phyloP scores from a whole-genome alignment of 2,888 invertebrate genomes.

The Leucania comma region DNA sequence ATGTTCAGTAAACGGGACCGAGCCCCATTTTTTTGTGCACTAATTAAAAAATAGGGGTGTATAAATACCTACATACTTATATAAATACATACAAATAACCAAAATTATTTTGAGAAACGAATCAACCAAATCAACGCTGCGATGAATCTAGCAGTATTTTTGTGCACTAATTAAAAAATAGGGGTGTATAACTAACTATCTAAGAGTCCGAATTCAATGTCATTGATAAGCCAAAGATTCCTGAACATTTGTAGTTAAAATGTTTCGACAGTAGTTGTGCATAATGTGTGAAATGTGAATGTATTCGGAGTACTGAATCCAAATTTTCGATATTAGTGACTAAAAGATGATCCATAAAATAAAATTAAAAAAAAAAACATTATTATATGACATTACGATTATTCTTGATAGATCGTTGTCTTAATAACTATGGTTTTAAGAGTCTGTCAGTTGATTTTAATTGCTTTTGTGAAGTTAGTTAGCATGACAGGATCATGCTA shows the following conservation, averaged over 20 bases:
- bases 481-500: neutral
- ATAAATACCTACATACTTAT: too few species aligned
- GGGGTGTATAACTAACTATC: conserved; percentile 1
- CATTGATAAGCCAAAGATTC: conserved; percentile 34
- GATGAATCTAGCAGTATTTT: too few species aligned
- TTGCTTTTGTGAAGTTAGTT: neutral
- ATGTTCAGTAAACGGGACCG: too few species aligned
- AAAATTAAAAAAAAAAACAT: neutral
- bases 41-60: too few species aligned
- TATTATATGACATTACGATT: neutral
- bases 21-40: too few species aligned
- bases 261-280: conserved; percentile 5
- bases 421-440: neutral
- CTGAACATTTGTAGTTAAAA: conserved; percentile 18
- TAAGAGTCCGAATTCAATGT: conserved; percentile 12
- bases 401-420: neutral
- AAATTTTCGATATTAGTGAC: neutral
- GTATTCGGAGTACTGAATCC: neutral
- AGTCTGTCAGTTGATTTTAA: too few species aligned
- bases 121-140: too few species aligned
- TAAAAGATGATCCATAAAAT: neutral
- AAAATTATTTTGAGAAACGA: too few species aligned
- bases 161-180: too few species aligned
- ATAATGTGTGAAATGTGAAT: neutral
- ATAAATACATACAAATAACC: too few species aligned